Evolutionary conservation across 2,888 invertebrate genomes (phyloP), one percentile per base, ranked within the genome.

Genomic region (Mesorhabditis belari): DNA sequence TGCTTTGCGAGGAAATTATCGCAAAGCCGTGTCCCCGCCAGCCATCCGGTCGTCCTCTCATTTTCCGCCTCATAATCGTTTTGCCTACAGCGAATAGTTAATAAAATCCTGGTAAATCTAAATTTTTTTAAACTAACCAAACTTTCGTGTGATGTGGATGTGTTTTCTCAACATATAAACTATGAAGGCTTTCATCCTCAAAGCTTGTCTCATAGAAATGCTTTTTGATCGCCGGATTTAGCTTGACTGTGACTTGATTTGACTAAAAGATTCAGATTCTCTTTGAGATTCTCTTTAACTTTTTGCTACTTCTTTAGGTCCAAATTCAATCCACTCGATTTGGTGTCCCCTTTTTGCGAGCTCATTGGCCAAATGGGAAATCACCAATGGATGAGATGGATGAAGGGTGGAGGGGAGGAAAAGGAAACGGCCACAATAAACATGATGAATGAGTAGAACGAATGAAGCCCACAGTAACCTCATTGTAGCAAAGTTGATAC

Each of bases 311-410:
- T 70, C 66, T n/a, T 62, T 57, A 9, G 78, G 65, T n/a, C 78
- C 80, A 56, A 76, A 70, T 51, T 80, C 78, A 35, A 80, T 59
- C 79, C 80, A 79, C 5, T 70, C 71, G 19, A 80, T 77, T 2
- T 62, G 28, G 59, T 81, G 79, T 0, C 74, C 75, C 6, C 79
- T 64, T 3, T 58, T 63, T 4, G 75, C 61, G 49, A 80, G 60
- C 54, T 81, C 80, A n/a, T 73, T 73, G 6, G 81, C 80, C 60
- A 80, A 61, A 50, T 66, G 62, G 28, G 67, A 64, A 76, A 81
- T 76, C 17, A 71, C 74, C 23, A 66, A 68, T 9, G 75, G 64
- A 60, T 80, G 80, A 1, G 71, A 71, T n/a, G 77, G 76, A 60
- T 69, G 67, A 5, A 80, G 66, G 12, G 74, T 73, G n/a, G 75